Evolutionary conservation across 2,797 vertebrate genomes (phyloP).

Genomic region (Spondyliosoma cantharus): DNA sequence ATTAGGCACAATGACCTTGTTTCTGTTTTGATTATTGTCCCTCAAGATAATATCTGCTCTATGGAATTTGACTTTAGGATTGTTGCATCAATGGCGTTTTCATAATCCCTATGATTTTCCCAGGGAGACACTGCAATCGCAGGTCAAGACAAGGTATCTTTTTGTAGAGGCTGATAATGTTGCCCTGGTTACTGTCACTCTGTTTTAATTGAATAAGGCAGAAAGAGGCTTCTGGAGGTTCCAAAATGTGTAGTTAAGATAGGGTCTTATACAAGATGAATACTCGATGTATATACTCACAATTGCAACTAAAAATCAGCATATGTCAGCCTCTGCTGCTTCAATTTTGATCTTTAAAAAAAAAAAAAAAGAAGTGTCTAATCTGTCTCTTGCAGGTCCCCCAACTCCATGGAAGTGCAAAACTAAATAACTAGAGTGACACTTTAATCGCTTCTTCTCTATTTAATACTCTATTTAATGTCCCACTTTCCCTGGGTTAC

Average conservation of each 20-base stretch:
- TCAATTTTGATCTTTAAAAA: background rate
- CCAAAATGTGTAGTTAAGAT: background rate
- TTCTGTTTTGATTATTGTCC: conserved; percentile 13
- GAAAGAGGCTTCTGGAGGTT: background rate
- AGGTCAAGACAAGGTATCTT: conserved; percentile 6
- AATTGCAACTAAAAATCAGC: background rate
- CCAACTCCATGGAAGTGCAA: background rate
- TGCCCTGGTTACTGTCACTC: conserved; percentile 28
- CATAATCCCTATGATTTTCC: conserved; percentile 1
- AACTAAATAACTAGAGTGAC: background rate
- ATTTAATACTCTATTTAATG: conserved; percentile 2
- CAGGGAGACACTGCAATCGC: conserved; percentile 7
- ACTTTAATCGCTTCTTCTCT: background rate
- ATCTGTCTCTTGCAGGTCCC: background rate
- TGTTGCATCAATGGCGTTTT: background rate
- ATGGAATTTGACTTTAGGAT: background rate
- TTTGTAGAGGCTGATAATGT: conserved; percentile 21
- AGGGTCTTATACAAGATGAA: too few species aligned
- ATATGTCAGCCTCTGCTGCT: background rate
- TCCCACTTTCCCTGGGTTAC: background rate
- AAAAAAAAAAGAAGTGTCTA: too few species aligned
- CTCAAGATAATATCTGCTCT: background rate
- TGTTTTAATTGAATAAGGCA: background rate
- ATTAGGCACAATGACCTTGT: conserved; percentile 10
- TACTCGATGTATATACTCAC: background rate